Evolutionary conservation across 2,797 vertebrate genomes (phyloP), one percentile per base, ranked within the genome.

Genomic region (Falco columbarius): DNA sequence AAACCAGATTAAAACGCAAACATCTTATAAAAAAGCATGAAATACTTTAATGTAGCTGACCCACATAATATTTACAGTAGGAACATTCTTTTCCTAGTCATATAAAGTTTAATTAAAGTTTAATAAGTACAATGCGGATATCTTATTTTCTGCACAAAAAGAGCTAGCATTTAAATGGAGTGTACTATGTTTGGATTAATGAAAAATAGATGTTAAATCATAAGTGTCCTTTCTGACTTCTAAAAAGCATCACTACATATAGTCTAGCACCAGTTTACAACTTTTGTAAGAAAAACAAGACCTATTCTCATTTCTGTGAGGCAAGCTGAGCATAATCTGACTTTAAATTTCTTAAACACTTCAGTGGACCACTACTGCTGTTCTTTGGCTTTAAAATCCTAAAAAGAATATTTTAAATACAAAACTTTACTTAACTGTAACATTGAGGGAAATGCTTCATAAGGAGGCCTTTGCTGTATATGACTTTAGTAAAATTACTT

Each of bases 131-230:
- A 47, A n/a, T 27, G 51, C 61, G 65, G 61, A 83, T 55, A 34
- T 73, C 71, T 81, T 88, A 26, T 77, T 81, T 80, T 76, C 65
- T 75, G 66, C 62, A 75, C 29, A 83, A 77, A 67, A 80, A 93
- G 77, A 81, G 42, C 32, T 27, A 77, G 44, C 62, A 55, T 90
- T 91, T 75, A 93, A 84, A 72, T 73, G 44, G 49, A 52, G 36
- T 42, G 18, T 40, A 34, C 62, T 79, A 23, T 89, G 29, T 79
- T 74, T 89, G 83, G 59, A 80, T 85, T 94, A 85, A 91, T 93
- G 77, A 92, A 96, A 96, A 95, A 94, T 85, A 54, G 66, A 88
- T 95, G 79, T 81, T 90, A 81, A 87, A 80, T 86, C 70, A 3
- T 40, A 36, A 72, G 38, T 36, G 46, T 84, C 70, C 76, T 47